phyloP scores from a whole-genome alignment of 2,113 vertebrate genomes.

The Corythaixoides concolor region DNA sequence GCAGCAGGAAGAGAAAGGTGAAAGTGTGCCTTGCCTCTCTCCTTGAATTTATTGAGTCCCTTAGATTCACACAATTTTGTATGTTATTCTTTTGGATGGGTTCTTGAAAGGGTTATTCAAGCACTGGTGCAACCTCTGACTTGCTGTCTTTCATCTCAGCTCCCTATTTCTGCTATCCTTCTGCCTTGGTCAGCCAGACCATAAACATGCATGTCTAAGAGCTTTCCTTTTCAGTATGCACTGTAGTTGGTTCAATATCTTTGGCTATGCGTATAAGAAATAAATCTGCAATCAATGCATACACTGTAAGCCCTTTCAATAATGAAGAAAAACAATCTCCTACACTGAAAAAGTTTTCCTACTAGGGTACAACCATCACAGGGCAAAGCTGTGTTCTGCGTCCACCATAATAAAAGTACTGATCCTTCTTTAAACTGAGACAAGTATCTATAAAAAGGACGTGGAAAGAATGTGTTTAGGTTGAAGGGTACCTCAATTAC shows the following conservation, averaged over 20 bases:
- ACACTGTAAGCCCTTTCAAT: background rate
- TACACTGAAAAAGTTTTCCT: background rate
- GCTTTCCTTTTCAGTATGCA: background rate
- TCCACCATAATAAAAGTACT: background rate
- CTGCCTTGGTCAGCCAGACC: background rate
- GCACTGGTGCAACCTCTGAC: background rate
- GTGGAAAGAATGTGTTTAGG: background rate
- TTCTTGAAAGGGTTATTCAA: background rate
- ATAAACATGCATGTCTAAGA: rapidly evolving
- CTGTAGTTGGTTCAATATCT: background rate
- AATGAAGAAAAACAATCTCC: background rate
- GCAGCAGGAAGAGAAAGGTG: background rate
- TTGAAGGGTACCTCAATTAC: constrained; percentile 12
- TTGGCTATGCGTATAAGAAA: background rate
- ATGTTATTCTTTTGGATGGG: background rate
- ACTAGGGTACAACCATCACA: rapidly evolving
- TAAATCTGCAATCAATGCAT: background rate
- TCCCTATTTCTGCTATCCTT: background rate
- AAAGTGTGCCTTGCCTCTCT: background rate
- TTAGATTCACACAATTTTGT: background rate
- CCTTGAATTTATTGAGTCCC: background rate
- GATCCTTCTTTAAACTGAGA: background rate
- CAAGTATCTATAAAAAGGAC: background rate
- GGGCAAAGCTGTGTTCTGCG: background rate
- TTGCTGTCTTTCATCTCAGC: background rate